Conservation (phyloP, 2,888 invertebrate genomes). For the Phaonia tiefii region DNA sequence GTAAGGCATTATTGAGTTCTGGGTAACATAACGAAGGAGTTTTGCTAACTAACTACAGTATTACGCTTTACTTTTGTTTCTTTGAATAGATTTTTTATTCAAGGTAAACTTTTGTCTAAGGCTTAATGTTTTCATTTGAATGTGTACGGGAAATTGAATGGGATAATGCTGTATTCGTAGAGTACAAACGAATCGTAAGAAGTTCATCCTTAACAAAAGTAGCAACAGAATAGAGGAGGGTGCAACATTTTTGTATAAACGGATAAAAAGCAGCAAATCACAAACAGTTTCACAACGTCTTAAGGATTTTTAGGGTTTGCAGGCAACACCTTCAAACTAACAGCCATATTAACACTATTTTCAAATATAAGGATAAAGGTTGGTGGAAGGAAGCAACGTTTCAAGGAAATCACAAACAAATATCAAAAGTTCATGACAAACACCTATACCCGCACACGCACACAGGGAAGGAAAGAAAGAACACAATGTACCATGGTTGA, state of each 20-base stretch:
- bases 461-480: background rate
- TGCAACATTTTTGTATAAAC: background rate
- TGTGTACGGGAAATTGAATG: conserved; percentile 27
- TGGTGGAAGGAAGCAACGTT: background rate
- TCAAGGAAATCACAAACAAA: conserved; percentile 13
- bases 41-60: no score
- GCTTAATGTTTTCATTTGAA: conserved; percentile 57
- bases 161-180: background rate
- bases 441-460: background rate
- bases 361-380: background rate
- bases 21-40: no score
- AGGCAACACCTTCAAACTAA: background rate
- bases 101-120: conserved; percentile 57
- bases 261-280: background rate
- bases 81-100: conserved; percentile 40
- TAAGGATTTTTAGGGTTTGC: conserved; percentile 13
- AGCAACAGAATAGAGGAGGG: background rate
- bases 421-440: conserved; percentile 11
- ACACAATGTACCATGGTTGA: background rate
- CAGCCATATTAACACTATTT: conserved; percentile 4
- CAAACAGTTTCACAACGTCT: background rate
- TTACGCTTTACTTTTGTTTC: no score
- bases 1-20: background rate
- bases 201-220: conserved; percentile 4
- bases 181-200: background rate